These are phyloP conservation scores for Phoenoteleia sp. DNA, from an alignment of 2,888 invertebrate genomes.

Conservation along the genomic window DNA sequence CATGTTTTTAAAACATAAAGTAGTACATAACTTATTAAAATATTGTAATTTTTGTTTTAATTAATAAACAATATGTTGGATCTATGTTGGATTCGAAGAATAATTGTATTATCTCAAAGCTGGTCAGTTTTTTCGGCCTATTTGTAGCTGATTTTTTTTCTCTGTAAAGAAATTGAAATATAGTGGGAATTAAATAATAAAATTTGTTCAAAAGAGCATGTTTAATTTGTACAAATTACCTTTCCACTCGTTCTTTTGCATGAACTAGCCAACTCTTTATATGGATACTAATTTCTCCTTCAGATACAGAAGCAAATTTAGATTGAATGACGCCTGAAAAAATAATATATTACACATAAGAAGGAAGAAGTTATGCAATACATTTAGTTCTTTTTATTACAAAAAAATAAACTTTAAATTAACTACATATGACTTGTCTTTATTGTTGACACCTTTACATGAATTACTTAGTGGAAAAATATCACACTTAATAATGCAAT, in stretches of 20 bases:
- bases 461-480: too few relatives aligned
- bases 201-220: background rate
- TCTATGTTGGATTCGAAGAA: too few relatives aligned
- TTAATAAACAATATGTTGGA: too few relatives aligned
- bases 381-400: background rate
- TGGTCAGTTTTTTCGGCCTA: too few relatives aligned
- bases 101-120: too few relatives aligned
- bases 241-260: background rate
- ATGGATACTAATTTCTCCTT: background rate
- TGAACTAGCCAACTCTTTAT: background rate
- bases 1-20: too few relatives aligned
- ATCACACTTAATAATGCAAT: background rate
- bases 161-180: background rate
- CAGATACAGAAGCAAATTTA: background rate
- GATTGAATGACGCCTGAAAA: background rate
- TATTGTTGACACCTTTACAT: too few relatives aligned
- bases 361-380: too few relatives aligned
- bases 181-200: background rate
- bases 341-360: background rate
- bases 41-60: too few relatives aligned
- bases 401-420: background rate
- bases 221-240: background rate
- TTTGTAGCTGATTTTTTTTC: too few relatives aligned
- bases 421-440: too few relatives aligned
- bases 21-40: too few relatives aligned